phyloP scores from a whole-genome alignment of 1,140 invertebrate species.

The Drosophila auraria region DNA sequence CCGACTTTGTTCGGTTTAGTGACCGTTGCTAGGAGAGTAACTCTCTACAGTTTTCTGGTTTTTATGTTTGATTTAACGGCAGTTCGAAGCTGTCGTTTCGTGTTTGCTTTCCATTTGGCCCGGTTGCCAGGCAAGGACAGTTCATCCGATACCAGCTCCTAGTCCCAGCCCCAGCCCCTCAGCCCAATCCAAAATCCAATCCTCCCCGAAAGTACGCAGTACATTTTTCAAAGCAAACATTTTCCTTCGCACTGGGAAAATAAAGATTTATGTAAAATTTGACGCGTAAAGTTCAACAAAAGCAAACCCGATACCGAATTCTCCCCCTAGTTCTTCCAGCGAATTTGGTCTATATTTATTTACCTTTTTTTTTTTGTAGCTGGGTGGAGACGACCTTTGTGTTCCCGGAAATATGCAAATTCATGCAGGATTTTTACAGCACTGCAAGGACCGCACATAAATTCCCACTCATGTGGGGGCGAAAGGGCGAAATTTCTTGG shows the following conservation, averaged over 20 bases:
- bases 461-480: slow-evolving; percentile 26
- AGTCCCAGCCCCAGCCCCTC: neutral
- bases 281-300: slow-evolving; percentile 58
- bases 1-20: slow-evolving; percentile 66
- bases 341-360: slow-evolving; percentile 49
- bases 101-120: slow-evolving; percentile 60
- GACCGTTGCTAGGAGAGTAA: slow-evolving; percentile 45
- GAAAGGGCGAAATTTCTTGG: slow-evolving; percentile 3
- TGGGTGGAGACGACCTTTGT: slow-evolving; percentile 12
- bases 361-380: slow-evolving; percentile 22
- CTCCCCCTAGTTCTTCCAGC: slow-evolving; percentile 24
- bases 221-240: slow-evolving; percentile 51
- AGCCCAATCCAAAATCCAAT: neutral
- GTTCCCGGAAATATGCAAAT: slow-evolving; percentile 57
- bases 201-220: slow-evolving; percentile 20
- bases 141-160: slow-evolving; percentile 21
- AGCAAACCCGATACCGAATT: slow-evolving; percentile 26
- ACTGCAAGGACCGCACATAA: slow-evolving; percentile 46
- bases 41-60: slow-evolving; percentile 46
- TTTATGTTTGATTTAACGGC: slow-evolving; percentile 72
- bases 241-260: slow-evolving; percentile 43
- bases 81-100: slow-evolving; percentile 46
- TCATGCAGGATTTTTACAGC: slow-evolving; percentile 41
- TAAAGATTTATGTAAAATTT: slow-evolving; percentile 69
- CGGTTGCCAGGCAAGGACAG: slow-evolving; percentile 56